These are phyloP conservation scores for Pseudoatta argentina DNA, from an alignment of 1,140 invertebrate genomes.

Conservation along the genomic window DNA sequence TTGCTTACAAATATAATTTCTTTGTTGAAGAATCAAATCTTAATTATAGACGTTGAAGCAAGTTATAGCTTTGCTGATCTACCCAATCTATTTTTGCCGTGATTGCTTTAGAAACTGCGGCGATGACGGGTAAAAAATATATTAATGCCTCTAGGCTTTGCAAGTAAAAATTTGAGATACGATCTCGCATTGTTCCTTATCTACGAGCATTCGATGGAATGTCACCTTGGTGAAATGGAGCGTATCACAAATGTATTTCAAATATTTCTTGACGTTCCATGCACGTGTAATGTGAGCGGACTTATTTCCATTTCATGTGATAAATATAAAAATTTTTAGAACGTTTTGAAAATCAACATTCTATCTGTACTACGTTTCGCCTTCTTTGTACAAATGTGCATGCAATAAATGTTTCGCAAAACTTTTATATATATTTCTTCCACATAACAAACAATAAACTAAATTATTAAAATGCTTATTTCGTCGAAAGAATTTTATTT, in stretches of 20 bases:
- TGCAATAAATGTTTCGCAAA: neutral
- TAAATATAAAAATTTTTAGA: constrained; percentile 3
- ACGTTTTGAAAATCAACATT: neutral
- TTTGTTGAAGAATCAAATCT: too few relatives aligned
- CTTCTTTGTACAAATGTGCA: neutral
- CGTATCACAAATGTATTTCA: constrained; percentile 27
- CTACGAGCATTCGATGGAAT: constrained; percentile 10
- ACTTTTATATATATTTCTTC: neutral
- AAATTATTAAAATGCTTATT: neutral
- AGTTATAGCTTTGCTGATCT: too few relatives aligned
- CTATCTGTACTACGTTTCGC: neutral
- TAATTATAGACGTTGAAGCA: too few relatives aligned
- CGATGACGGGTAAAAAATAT: neutral
- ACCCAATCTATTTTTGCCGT: neutral
- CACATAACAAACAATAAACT: neutral
- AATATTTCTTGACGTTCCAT: neutral
- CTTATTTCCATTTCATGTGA: neutral
- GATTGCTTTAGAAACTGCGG: neutral
- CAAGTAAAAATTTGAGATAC: neutral
- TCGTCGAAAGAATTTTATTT: neutral
- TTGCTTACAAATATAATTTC: too few relatives aligned
- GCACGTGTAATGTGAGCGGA: neutral
- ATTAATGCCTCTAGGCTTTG: neutral
- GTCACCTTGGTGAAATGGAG: constrained; percentile 32
- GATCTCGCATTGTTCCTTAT: constrained; percentile 24